Evolutionary conservation across 2,797 vertebrate genomes (phyloP).

Genomic region (Sternarchorhynchus goeldii): DNA sequence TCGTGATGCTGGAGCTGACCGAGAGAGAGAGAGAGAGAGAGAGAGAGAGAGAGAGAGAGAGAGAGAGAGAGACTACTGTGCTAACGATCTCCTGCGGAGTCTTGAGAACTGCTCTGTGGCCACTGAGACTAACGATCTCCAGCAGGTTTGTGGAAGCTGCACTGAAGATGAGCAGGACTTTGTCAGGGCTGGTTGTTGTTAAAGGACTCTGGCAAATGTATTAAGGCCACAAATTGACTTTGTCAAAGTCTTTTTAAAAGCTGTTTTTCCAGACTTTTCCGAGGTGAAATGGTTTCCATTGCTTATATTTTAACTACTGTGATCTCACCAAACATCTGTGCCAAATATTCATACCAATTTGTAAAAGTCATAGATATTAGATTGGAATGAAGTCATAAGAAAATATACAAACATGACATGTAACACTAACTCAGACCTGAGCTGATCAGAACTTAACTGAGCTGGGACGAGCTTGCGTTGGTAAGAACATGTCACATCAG

Average conservation of each 20-base stretch:
- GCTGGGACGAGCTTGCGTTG: too few relatives aligned
- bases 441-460: too few relatives aligned
- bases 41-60: too few relatives aligned
- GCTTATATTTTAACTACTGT: neutral
- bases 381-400: too few relatives aligned
- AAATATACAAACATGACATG: too few relatives aligned
- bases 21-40: neutral
- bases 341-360: too few relatives aligned
- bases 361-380: too few relatives aligned
- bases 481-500: too few relatives aligned
- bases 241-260: slow-evolving; percentile 1
- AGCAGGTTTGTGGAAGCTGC: slow-evolving; percentile 12
- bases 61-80: neutral
- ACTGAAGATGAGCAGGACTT: slow-evolving; percentile 16
- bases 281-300: slow-evolving; percentile 3
- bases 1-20: neutral
- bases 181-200: neutral
- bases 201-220: slow-evolving; percentile 14
- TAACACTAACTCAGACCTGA: too few relatives aligned
- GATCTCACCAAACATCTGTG: too few relatives aligned
- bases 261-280: neutral
- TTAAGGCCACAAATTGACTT: neutral
- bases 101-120: slow-evolving; percentile 14
- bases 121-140: slow-evolving; percentile 2
- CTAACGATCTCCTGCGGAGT: slow-evolving; percentile 19